phyloP scores from a whole-genome alignment of 2,113 vertebrate genomes.

The Petrocephalus microphthalmus region DNA sequence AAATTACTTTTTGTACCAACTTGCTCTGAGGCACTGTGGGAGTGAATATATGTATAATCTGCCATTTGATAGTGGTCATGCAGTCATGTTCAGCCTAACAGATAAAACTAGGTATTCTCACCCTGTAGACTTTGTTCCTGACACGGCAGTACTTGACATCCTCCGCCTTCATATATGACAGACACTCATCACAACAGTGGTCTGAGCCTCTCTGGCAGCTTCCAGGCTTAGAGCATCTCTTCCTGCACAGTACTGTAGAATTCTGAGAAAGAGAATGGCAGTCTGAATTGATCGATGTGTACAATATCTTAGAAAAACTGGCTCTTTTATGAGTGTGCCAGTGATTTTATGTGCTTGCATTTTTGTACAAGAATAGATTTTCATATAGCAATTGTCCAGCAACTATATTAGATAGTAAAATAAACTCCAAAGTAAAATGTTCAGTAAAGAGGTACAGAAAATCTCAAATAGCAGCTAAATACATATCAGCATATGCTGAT shows the following conservation, averaged over 20 bases:
- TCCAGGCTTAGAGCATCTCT: conserved; percentile 68
- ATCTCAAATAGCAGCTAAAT: neutral
- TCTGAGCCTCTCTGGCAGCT: conserved; percentile 58
- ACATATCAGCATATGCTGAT: neutral
- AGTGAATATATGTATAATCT: neutral
- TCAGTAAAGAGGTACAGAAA: neutral
- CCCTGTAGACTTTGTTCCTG: conserved; percentile 88
- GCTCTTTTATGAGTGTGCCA: neutral
- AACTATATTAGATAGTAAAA: neutral
- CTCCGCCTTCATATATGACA: conserved; percentile 71
- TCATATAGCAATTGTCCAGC: neutral
- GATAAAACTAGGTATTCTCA: conserved; percentile 45
- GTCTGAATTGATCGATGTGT: neutral
- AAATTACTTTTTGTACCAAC: neutral
- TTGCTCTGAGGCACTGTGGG: neutral
- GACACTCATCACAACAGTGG: conserved; percentile 78
- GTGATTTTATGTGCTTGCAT: neutral
- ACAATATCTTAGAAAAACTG: neutral
- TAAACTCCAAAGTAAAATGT: neutral
- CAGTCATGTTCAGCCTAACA: neutral
- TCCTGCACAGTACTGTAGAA: conserved; percentile 86
- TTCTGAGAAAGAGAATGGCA: conserved; percentile 60
- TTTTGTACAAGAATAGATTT: neutral
- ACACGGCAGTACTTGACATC: conserved; percentile 84
- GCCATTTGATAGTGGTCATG: neutral